Base-by-base conservation (phyloP, 1,140 invertebrate species). In the Bursaphelenchus mucronatus region DNA sequence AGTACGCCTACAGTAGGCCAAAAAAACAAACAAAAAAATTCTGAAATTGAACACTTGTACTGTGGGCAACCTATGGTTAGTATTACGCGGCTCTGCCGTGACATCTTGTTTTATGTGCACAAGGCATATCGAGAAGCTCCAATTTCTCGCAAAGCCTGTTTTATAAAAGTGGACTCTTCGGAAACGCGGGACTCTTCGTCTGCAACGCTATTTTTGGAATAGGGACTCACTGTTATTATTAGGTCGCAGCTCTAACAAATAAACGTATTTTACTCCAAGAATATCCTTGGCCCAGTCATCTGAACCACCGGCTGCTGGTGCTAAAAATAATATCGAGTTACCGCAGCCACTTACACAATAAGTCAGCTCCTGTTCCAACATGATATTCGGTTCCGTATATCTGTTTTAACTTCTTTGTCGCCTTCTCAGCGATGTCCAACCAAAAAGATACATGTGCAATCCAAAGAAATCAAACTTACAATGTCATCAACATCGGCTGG, bases 201-300 rank as follows among this genome's bases (percentile, higher is more conserved):
- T n/a, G n/a, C n/a, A n/a, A n/a, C n/a, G n/a, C n/a, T n/a, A n/a
- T n/a, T n/a, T n/a, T n/a, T n/a, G n/a, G n/a, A n/a, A n/a, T n/a
- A n/a, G n/a, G n/a, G n/a, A 30, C 59, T 62, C 43, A 62, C 59
- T 58, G 10, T 62, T 49, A 13, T 61, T 62, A 15, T 62, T 13
- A 4, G 59, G 59, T 59, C 57, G 19, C 41, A 59, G 9, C 7
- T 59, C 57, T 5, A 59, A 44, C 44, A 59, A 39, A 61, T 80
- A 80, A 51, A 81, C 79, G 51, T 81, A 80, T 65, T 81, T 81
- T 13, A 78, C 70, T 4, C 66, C 63, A 43, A 81, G 41, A 0
- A 54, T 69, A 19, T 71, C 69, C 59, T 80, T 80, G 4, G 78
- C 78, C 79, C 80, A 80, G 61, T 80, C 78, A 54, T 81, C 78